Percentiles rank a stretch among this genome's conserved stretches.
Conservation (phyloP, 2,797 vertebrate genomes). For the Lacerta agilis region DNA sequence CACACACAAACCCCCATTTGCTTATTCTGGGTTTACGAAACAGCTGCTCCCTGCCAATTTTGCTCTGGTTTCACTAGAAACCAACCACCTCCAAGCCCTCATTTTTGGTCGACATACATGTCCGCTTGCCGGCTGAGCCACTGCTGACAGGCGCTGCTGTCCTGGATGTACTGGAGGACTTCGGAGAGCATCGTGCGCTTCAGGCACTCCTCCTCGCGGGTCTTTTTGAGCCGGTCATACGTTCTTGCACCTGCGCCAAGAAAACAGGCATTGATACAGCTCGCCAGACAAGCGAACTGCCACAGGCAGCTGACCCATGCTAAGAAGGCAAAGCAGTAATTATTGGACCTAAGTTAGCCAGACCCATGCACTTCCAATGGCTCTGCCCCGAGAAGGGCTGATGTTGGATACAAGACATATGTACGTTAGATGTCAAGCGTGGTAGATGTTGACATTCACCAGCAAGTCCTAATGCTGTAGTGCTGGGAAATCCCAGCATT, state of each 20-base stretch:
- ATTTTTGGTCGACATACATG: conserved; percentile 81
- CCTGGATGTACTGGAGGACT: conserved; percentile 96
- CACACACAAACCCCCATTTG: background rate
- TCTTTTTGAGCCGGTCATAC: conserved; percentile 90
- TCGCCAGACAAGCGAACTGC: too few species aligned
- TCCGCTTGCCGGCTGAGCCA: conserved; percentile 98
- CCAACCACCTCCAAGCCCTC: background rate
- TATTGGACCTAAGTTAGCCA: too few species aligned
- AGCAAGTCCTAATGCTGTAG: background rate
- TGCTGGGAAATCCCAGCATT: background rate
- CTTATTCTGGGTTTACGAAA: background rate
- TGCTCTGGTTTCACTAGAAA: background rate
- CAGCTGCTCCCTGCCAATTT: background rate
- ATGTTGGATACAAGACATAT: background rate
- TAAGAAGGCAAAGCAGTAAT: background rate
- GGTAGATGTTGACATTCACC: background rate
- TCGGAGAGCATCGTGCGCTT: conserved; percentile 95
- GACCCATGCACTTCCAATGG: too few species aligned
- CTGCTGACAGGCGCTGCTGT: conserved; percentile 94
- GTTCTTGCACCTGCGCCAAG: conserved; percentile 87
- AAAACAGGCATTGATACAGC: background rate
- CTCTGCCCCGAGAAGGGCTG: background rate
- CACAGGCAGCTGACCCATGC: background rate
- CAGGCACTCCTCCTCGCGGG: conserved; percentile 90
- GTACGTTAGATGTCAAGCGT: background rate